Conservation (phyloP, 2,797 vertebrate genomes). For the Eospalax fontanierii region DNA sequence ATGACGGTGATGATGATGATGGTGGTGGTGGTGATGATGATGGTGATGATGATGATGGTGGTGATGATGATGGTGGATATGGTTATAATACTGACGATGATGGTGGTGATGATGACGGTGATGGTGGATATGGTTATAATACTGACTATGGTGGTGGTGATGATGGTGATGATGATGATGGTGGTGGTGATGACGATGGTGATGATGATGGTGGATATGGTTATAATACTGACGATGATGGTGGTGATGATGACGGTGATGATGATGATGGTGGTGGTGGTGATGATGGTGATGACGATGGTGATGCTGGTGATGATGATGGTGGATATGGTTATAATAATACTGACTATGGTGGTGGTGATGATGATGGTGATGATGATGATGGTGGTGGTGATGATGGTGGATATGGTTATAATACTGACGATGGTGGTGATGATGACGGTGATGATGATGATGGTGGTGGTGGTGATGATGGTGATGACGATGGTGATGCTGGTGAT, state of each 20-base stretch:
- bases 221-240: rapidly evolving
- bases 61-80: rapidly evolving
- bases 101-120: rapidly evolving
- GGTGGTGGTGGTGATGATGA: rapidly evolving
- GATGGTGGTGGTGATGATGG: rapidly evolving
- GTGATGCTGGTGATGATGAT: rapidly evolving
- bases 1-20: rapidly evolving
- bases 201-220: rapidly evolving
- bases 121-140: rapidly evolving
- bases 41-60: rapidly evolving
- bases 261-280: rapidly evolving
- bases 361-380: rapidly evolving
- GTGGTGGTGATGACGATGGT: rapidly evolving
- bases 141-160: too few relatives aligned
- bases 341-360: rapidly evolving
- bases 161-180: rapidly evolving
- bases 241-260: rapidly evolving
- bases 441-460: rapidly evolving
- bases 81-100: too few relatives aligned
- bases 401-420: too few relatives aligned
- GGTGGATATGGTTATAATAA: rapidly evolving
- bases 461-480: neutral
- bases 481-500: neutral
- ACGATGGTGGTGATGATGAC: rapidly evolving
- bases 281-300: rapidly evolving